Evolutionary conservation across 1,140 invertebrate species (phyloP), one percentile per base, ranked within the genome.

Genomic region (Episyrphus balteatus): DNA sequence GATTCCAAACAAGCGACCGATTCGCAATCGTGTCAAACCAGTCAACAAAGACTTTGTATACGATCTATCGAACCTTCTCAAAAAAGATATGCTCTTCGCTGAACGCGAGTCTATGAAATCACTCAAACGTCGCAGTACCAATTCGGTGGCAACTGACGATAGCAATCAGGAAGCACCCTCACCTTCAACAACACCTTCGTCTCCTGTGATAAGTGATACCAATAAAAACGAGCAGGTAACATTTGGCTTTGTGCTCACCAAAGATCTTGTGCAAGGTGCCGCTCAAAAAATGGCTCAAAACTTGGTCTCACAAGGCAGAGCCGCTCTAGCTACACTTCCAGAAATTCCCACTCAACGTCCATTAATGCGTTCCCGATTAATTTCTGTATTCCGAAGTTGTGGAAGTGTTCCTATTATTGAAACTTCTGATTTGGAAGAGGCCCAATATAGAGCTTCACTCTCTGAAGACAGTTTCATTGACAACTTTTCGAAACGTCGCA

Each of bases 41-140:
- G 73, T 79, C 47, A 76, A 78, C 56, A 76, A 79, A 52, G 80
- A 83, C 66, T 83, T 82, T 61, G 77, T 82, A 47, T 82, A 83
- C 57, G 80, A 82, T 64, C 59, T 80, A 47, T 72, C 71, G n/a
- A 71, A 74, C 69, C 54, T 75, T 50, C 49, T 77, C 50, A 69
- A 75, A 69, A 67, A 51, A 37, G 52, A 45, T 14, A 32, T 26
- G 42, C 5, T 33, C 3, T 18, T n/a, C 8, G 43, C 51, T 41
- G 51, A 47, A 36, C 11, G 46, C 10, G 14, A 21, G 12, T 31
- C 51, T n/a, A 47, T 40, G 2, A 15, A 42, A 10, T 33, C 19
- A 14, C 31, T 40, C 5, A 50, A 47, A 19, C 34, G 51, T 3
- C 48, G 49, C 14, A 51, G 49, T 47, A 46, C 43, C 10, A 44